Evolutionary conservation across 2,888 invertebrate species (phyloP), one percentile per base, ranked within the genome.

Genomic region (Microdon myrmicae): DNA sequence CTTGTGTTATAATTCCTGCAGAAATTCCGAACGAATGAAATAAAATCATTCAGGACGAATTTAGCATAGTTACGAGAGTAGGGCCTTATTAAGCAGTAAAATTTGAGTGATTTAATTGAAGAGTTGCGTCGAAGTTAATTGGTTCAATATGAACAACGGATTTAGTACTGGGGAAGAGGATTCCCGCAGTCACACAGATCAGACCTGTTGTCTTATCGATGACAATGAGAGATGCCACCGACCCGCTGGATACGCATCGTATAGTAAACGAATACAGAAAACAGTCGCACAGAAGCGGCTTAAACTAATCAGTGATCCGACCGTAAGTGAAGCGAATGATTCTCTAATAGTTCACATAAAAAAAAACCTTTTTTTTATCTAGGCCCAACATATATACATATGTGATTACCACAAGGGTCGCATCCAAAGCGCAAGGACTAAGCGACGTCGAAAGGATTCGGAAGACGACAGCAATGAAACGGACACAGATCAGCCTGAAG

Each of bases 371-470:
- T 23, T 31, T 20, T 28, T 12, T 58, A 35, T 58, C 79, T 77
- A 94, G 94, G 94, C 93, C 25, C 87, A 91, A 71, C 96, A 97
- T 77, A 94, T 92, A 71, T 96, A 97, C 78, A 97, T 97, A 73
- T 97, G 97, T 81, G 97, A 97, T 77, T 89, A 90, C 75, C 97
- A 97, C 81, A 97, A 97, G 81, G 89, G 90, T 77, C 90, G 96
- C 75, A 97, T 97, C 71, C 96, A 96, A 78, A 92, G 92, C 79
- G 94, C 95, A n/a, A 86, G 96, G 70, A 91, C 91, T 9, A 95
- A 95, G 77, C 88, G 95, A 59, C 84, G 94, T 71, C 87, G 92
- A 67, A 94, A 94, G 78, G 96, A 96, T 77, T 95, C 95, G 0
- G 95, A 94, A 73, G 95, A 95, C 73, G 96, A 96, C 72, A 92